Percentiles rank a stretch among this genome's conserved stretches.
phyloP scores from a whole-genome alignment of 1,140 invertebrate species.

The Sycophaga agraensis region DNA sequence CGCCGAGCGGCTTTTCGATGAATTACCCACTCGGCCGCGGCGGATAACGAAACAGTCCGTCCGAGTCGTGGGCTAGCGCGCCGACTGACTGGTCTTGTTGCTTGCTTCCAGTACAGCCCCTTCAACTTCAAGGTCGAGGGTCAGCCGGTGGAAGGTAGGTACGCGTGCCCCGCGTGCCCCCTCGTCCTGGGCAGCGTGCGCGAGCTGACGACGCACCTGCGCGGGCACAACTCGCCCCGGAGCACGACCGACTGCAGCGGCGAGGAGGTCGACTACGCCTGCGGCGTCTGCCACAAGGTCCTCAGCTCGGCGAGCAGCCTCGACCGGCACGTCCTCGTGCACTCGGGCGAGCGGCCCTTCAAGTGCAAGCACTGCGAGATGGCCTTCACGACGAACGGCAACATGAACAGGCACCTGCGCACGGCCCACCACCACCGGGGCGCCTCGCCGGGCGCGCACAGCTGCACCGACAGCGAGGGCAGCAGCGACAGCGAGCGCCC shows the following conservation, averaged over 20 bases:
- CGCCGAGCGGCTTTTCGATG: too few relatives aligned
- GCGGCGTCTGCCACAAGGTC: constrained; percentile 57
- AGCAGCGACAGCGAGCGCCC: constrained; percentile 58
- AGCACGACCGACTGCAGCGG: constrained; percentile 39
- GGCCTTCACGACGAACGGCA: constrained; percentile 85
- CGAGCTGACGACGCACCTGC: constrained; percentile 65
- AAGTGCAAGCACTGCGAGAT: constrained; percentile 77
- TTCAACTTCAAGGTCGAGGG: constrained; percentile 21
- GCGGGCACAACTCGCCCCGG: constrained; percentile 58
- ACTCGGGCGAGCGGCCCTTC: constrained; percentile 75
- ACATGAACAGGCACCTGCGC: constrained; percentile 83
- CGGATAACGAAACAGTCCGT: too few relatives aligned
- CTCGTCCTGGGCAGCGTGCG: constrained; percentile 55
- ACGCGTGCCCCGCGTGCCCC: constrained; percentile 62
- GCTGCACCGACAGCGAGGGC: constrained; percentile 48
- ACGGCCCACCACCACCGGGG: constrained; percentile 58
- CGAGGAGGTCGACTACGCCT: constrained; percentile 46
- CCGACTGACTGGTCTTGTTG: too few relatives aligned
- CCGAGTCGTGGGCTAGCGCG: too few relatives aligned
- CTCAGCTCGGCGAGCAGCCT: constrained; percentile 77
- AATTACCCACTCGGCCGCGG: too few relatives aligned
- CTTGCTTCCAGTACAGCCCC: constrained; percentile 3
- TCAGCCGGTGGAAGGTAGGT: constrained; percentile 30
- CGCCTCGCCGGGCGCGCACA: constrained; percentile 35
- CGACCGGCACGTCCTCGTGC: constrained; percentile 74